Conservation (phyloP, 2,797 vertebrate genomes). For the Clarias fuscus region DNA sequence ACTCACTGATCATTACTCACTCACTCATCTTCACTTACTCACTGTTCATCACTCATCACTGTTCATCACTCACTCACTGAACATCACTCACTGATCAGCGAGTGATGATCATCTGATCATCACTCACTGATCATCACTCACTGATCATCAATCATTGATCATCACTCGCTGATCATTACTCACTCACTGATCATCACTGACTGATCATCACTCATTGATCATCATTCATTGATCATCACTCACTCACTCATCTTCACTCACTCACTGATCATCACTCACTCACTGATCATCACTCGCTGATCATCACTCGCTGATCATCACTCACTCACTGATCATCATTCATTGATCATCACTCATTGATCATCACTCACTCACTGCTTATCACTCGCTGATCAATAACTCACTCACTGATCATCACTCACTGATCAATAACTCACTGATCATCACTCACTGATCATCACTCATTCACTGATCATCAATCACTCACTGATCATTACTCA, state of each 20-base stretch:
- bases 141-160: neutral
- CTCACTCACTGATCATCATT: neutral
- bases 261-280: too few relatives aligned
- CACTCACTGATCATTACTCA: too few relatives aligned
- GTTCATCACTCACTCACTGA: neutral
- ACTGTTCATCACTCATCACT: neutral
- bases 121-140: fast-evolving
- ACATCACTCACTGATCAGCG: neutral
- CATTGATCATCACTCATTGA: too few relatives aligned
- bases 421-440: too few relatives aligned
- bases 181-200: neutral
- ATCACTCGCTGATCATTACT: neutral
- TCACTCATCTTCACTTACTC: neutral
- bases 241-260: neutral
- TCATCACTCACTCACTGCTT: too few relatives aligned
- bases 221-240: neutral
- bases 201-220: too few relatives aligned
- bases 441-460: too few relatives aligned
- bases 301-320: neutral
- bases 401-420: too few relatives aligned
- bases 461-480: too few relatives aligned
- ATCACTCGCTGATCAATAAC: too few relatives aligned
- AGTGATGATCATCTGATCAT: neutral
- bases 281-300: neutral
- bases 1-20: neutral